Conservation (phyloP, 2,797 vertebrate species). For the Chiloscyllium punctatum region DNA sequence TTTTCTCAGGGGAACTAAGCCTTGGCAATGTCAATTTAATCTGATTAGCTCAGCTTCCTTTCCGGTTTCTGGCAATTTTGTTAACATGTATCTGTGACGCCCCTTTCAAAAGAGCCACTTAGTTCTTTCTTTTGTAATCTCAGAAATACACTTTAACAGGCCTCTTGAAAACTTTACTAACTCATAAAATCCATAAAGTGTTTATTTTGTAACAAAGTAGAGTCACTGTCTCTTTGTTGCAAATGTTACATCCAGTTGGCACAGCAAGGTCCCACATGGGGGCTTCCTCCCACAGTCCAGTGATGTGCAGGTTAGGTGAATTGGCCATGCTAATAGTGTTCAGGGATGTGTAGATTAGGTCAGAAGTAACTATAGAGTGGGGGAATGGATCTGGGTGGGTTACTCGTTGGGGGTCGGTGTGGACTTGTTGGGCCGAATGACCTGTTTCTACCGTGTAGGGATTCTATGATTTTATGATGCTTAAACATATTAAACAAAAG, state of each 20-base stretch:
- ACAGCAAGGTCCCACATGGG: neutral
- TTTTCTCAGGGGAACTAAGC: no score
- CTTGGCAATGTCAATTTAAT: neutral
- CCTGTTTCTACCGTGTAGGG: no score
- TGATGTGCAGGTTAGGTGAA: no score
- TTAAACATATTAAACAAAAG: neutral
- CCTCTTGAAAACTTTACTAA: neutral
- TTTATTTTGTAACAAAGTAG: neutral
- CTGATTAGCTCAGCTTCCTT: neutral
- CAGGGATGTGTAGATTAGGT: no score
- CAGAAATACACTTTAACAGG: neutral
- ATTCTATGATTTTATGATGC: no score
- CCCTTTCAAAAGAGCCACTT: neutral
- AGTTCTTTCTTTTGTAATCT: neutral
- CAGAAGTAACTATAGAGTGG: no score
- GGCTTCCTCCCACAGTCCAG: no score
- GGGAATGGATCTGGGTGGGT: no score
- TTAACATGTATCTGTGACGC: neutral
- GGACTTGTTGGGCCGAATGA: no score
- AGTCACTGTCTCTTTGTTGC: neutral
- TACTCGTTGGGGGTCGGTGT: no score
- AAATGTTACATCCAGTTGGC: neutral
- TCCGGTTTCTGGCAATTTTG: neutral
- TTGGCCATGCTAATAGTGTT: no score
- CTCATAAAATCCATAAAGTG: no score